A percentile compares a stretch with the other conserved stretches of the same genome.
These are phyloP conservation scores for Aspidoscelis tigris DNA, from an alignment of 2,113 vertebrate genomes.

Conservation along the genomic window DNA sequence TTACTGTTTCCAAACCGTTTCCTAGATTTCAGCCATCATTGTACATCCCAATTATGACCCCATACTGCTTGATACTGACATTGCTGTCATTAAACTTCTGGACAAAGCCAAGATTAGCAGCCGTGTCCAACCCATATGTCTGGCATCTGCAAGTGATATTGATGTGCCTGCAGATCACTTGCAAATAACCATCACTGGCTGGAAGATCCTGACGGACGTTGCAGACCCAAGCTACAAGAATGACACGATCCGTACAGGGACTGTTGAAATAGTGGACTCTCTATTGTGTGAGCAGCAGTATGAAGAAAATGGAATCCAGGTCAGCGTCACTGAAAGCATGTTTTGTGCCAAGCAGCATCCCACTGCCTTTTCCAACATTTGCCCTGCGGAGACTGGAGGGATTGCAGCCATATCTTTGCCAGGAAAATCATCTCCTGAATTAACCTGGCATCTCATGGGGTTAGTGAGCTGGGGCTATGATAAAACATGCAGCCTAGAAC, in stretches of 20 bases:
- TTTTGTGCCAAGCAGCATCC: conserved; percentile 88
- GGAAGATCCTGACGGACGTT: conserved; percentile 83
- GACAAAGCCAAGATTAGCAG: conserved; percentile 94
- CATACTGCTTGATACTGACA: conserved; percentile 90
- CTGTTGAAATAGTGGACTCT: conserved; percentile 85
- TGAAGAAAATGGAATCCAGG: conserved; percentile 85
- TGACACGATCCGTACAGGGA: conserved; percentile 85
- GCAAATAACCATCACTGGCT: conserved; percentile 87
- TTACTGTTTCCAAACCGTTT: conserved; percentile 37
- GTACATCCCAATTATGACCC: conserved; percentile 94
- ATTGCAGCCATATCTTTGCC: conserved; percentile 84
- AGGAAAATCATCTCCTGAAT: conserved; percentile 71
- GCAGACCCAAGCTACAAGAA: conserved; percentile 72
- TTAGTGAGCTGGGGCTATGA: conserved; percentile 97
- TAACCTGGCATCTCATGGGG: conserved; percentile 89
- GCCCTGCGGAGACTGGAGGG: conserved; percentile 95
- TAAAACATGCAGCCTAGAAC: conserved; percentile 86
- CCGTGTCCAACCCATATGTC: conserved; percentile 89
- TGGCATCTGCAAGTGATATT: conserved; percentile 78
- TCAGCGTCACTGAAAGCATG: conserved; percentile 96
- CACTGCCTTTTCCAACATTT: conserved; percentile 84
- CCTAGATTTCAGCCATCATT: conserved; percentile 87
- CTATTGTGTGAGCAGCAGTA: conserved; percentile 94
- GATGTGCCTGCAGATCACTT: conserved; percentile 69
- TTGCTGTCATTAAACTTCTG: conserved; percentile 90